Percentiles rank a stretch among this genome's conserved stretches.
These are phyloP conservation scores for Zosterops hypoxanthus DNA, from an alignment of 2,113 vertebrate species.

Conservation along the genomic window DNA sequence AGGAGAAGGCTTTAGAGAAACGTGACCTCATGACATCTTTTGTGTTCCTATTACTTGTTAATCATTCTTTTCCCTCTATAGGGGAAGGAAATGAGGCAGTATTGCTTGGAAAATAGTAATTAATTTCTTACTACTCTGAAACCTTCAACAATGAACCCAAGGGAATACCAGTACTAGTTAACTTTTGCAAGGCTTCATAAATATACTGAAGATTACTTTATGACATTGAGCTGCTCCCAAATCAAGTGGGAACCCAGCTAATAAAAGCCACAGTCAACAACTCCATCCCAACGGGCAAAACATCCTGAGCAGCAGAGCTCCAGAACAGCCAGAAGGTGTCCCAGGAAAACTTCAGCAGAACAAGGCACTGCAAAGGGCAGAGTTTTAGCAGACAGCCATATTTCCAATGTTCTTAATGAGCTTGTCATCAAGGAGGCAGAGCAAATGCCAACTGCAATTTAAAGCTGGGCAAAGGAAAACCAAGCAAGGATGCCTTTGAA, in stretches of 20 bases:
- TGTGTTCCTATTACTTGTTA: not conserved
- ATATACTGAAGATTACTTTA: not conserved
- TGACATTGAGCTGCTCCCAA: not conserved
- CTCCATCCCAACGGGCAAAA: not conserved
- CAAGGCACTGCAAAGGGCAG: not conserved
- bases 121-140: not conserved
- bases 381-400: not conserved
- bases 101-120: not conserved
- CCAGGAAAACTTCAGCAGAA: constrained; percentile 10
- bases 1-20: not conserved
- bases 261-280: not conserved
- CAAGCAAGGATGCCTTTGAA: not conserved
- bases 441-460: not conserved
- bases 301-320: not conserved
- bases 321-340: not conserved
- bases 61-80: not conserved
- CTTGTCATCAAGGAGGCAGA: not conserved
- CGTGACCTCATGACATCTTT: not conserved
- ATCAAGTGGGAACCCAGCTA: not conserved
- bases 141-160: not conserved
- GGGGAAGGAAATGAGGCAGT: not conserved
- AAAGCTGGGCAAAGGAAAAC: not conserved
- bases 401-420: not conserved
- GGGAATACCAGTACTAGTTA: not conserved
- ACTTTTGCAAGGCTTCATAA: not conserved